phyloP scores from a whole-genome alignment of 1,140 invertebrate genomes.

The Caenorhabditis inopinata region DNA sequence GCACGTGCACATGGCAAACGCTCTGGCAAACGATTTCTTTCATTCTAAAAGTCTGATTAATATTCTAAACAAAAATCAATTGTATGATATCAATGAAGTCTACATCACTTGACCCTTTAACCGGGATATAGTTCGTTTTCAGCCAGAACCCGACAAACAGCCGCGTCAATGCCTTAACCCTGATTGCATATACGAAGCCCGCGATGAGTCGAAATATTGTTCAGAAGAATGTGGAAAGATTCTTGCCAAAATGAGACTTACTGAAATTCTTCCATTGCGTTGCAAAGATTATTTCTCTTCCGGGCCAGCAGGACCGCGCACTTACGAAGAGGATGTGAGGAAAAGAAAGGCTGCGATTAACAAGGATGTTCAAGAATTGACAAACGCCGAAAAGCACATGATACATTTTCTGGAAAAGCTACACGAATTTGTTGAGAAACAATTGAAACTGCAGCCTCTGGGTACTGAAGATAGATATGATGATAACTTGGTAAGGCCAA shows the following conservation, averaged over 20 bases:
- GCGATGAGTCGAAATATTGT: slow-evolving; percentile 88
- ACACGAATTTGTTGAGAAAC: not conserved
- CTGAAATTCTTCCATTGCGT: slow-evolving; percentile 31
- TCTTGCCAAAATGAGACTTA: slow-evolving; percentile 73
- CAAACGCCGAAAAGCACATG: not conserved
- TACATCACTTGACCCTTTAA: not conserved
- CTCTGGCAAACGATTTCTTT: too few species aligned
- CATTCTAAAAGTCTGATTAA: too few species aligned
- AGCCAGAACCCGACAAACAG: not conserved
- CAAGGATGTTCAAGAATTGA: slow-evolving; percentile 3
- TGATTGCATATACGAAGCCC: slow-evolving; percentile 77
- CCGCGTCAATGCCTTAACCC: slow-evolving; percentile 84
- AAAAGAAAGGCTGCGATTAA: not conserved
- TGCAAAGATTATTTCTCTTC: slow-evolving; percentile 28
- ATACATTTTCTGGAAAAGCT: slow-evolving; percentile 39
- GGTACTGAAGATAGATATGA: not conserved
- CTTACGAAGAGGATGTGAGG: slow-evolving; percentile 41
- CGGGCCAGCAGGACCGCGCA: not conserved
- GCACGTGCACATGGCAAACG: too few species aligned
- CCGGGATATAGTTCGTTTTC: slow-evolving; percentile 2
- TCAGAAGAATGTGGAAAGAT: slow-evolving; percentile 87
- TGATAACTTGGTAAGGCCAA: slow-evolving; percentile 10
- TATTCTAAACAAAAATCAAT: too few species aligned
- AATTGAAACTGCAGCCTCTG: not conserved
- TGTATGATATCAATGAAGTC: too few species aligned